Percentiles rank a stretch among this genome's conserved stretches.
Conservation (phyloP, 1,140 invertebrate genomes). For the Pomacea maculata region DNA sequence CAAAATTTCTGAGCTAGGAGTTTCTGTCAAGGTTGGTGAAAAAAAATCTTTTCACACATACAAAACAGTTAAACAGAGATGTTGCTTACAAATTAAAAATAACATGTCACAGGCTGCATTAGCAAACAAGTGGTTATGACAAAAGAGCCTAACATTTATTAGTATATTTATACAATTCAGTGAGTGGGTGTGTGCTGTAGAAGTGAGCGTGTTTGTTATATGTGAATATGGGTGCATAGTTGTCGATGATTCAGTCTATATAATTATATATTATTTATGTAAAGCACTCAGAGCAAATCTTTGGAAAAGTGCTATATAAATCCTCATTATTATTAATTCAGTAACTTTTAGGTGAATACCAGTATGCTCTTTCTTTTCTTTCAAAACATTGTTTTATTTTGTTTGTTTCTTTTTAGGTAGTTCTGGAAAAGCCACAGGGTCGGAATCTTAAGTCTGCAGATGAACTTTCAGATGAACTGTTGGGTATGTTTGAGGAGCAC, state of each 20-base stretch:
- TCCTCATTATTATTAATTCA: too few relatives aligned
- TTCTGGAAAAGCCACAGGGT: conserved; percentile 65
- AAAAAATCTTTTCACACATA: neutral
- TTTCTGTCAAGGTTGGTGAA: conserved; percentile 39
- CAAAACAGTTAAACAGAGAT: neutral
- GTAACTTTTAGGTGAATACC: too few relatives aligned
- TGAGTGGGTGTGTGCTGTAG: too few relatives aligned
- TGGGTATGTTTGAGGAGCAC: conserved; percentile 49
- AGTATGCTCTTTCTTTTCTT: too few relatives aligned
- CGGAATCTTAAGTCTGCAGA: conserved; percentile 46
- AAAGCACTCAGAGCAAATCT: too few relatives aligned
- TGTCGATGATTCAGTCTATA: too few relatives aligned
- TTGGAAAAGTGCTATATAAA: too few relatives aligned
- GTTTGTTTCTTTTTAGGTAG: conserved; percentile 12
- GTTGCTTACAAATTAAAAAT: neutral
- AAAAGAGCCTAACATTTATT: neutral
- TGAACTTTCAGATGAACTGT: conserved; percentile 43
- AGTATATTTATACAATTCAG: too few relatives aligned
- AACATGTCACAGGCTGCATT: neutral
- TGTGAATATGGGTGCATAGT: too few relatives aligned
- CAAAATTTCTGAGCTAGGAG: conserved; percentile 27
- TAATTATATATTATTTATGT: too few relatives aligned
- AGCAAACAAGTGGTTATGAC: neutral
- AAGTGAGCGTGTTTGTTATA: too few relatives aligned
- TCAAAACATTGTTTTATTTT: neutral